Conservation (phyloP, 2,797 vertebrate genomes). For the Trichosurus vulpecula region DNA sequence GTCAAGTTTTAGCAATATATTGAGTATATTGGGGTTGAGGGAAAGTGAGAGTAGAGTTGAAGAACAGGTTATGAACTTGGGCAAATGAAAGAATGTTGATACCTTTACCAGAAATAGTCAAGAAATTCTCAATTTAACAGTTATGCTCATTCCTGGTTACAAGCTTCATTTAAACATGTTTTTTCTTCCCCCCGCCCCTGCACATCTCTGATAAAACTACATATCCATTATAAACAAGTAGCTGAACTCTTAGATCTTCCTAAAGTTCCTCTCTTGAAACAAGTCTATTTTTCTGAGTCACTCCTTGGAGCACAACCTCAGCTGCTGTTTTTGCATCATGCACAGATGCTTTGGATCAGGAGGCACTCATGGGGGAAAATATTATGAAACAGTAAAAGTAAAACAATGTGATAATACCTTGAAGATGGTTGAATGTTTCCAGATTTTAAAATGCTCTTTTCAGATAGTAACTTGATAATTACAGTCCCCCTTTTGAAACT, state of each 20-base stretch:
- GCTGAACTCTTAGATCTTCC: background rate
- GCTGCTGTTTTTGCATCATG: background rate
- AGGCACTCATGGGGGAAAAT: background rate
- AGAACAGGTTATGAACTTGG: no score
- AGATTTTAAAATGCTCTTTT: background rate
- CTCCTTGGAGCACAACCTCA: background rate
- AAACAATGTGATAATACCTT: background rate
- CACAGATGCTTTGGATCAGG: background rate
- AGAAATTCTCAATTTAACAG: background rate
- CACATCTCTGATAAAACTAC: background rate
- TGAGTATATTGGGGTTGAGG: background rate
- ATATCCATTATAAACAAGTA: background rate
- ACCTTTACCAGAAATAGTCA: background rate
- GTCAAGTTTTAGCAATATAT: background rate
- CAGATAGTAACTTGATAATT: background rate
- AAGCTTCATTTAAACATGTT: background rate
- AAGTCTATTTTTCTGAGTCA: background rate
- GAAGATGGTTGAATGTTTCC: background rate
- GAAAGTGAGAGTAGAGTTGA: background rate
- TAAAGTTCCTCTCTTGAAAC: background rate
- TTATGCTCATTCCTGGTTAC: background rate
- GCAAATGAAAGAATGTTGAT: background rate
- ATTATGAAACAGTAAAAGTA: background rate
- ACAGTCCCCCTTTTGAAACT: background rate
- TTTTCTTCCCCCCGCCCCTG: no score